phyloP scores from a whole-genome alignment of 37 sponge, comb jelly and placozoan genomes.

The Hormiphora californensis region DNA sequence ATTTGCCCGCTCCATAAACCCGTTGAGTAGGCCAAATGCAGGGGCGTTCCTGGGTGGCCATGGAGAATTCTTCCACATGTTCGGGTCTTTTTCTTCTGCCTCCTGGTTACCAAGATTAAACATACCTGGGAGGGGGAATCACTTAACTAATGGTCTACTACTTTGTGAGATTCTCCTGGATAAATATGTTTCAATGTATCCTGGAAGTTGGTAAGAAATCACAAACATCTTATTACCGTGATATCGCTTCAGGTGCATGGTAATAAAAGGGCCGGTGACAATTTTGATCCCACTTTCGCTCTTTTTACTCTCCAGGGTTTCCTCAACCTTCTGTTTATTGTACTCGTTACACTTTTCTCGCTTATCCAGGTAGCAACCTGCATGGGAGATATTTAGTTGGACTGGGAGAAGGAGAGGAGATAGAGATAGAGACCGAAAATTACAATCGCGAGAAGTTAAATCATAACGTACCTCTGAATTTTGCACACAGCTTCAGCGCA shows the following conservation, averaged over 20 bases:
- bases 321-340: constrained; percentile 61
- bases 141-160: no score
- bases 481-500: constrained; percentile 79
- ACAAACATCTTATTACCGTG: no score
- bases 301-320: constrained; percentile 1
- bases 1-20: constrained; percentile 84
- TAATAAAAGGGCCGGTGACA: constrained; percentile 1
- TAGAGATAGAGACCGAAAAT: neutral
- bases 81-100: neutral
- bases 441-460: neutral
- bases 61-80: constrained; percentile 47
- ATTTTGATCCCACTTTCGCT: constrained; percentile 48
- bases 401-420: neutral
- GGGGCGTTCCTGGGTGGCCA: constrained; percentile 80
- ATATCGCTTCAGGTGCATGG: constrained; percentile 18
- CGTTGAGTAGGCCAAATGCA: constrained; percentile 66
- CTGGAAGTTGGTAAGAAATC: no score
- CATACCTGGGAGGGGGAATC: constrained; percentile 1
- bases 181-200: no score
- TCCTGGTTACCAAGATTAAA: constrained; percentile 16
- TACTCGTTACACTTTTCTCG: constrained; percentile 51
- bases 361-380: constrained; percentile 77
- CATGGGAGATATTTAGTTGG: neutral
- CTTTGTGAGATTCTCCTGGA: no score
- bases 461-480: constrained; percentile 61